Evolutionary conservation across 2,888 invertebrate species (phyloP), one percentile per base, ranked within the genome.

Genomic region (Drosophila antonietae): DNA sequence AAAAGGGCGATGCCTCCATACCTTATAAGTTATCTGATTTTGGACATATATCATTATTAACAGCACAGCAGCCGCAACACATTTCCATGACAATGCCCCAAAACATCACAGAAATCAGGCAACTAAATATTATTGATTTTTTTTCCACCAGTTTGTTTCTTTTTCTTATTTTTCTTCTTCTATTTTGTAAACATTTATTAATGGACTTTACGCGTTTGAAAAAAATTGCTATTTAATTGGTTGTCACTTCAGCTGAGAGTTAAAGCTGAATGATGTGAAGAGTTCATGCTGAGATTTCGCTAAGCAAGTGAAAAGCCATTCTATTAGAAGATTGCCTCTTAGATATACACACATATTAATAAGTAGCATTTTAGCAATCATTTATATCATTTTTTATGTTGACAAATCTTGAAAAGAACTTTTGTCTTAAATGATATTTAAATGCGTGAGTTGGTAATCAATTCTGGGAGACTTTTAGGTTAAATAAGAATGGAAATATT

Each of bases 181-280:
- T 41, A 23, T 43, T 49, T 41, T 46, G 67, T 66, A 67, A 81
- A 78, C 68, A 75, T 61, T 73, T 84, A 84, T 89, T 88, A 72
- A 83, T 83, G 68, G 49, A 47, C 61, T 87, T 88, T 87, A 69
- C 73, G 89, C 81, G 70, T 73, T 73, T 33, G 18, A 43, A 88
- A 79, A 68, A 89, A 64, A 84, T 87, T 68, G 62, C 41, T 82
- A 75, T 82, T 88, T 89, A 84, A 89, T 89, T 84, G 84, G 83
- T 85, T 84, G 84, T 84, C 90, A 88, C 86, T 82, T 89, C 72
- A 71, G 66, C 51, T 73, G 58, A 61, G 46, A 68, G 44, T 43
- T 23, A 46, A 58, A 44, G 44, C 41, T 37, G 41, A 64, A 68
- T 62, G 79, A 68, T 79, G 58, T 28, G 58, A 37, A 39, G 72